Evolutionary conservation across 2,113 vertebrate species (phyloP), one percentile per base, ranked within the genome.

Genomic region (Ammodytes marinus): DNA sequence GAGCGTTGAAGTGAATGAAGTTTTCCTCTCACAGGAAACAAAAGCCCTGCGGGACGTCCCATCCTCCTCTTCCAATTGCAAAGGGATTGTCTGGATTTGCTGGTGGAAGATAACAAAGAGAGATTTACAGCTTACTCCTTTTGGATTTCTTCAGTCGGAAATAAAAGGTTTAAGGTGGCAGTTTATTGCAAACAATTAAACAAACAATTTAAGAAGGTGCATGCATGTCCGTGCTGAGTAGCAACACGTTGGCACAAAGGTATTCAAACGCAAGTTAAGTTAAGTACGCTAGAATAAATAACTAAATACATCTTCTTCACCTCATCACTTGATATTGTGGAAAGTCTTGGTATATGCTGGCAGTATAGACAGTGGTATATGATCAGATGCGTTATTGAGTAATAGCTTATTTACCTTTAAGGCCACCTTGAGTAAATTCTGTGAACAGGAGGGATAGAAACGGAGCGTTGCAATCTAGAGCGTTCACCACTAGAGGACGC

Each of bases 21-120:
- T 78, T 84, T 77, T 84, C 65, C 86, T 79, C 80, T 84, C 69
- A 57, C 68, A 72, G 79, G 59, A 84, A 77, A 92, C 89, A 91
- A 91, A 86, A 81, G 86, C 86, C 7, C 65, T 0, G 57, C 11
- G n/a, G 77, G 88, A 68, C 50, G 53, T 64, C 73, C 69, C 82
- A 84, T 90, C 87, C 72, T 90, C 87, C 72, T 88, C 77, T 42
- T 39, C 66, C 65, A 64, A 53, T 47, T 77, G 63, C 40, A 69
- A 39, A 74, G 69, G 68, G 80, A 63, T 64, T 65, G 63, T 54
- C 50, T 39, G 67, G 64, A 74, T 79, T 83, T 42, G 68, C 85
- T 84, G 77, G 14, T 43, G 70, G 40, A 12, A n/a, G 39, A 59
- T 1, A 43, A 83, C 54, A 88, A 74, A 86, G 13, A 49, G 12